A percentile compares a stretch with the other conserved stretches of the same genome.
Conservation (phyloP, 2,113 vertebrate genomes). For the Arenaria interpres region DNA sequence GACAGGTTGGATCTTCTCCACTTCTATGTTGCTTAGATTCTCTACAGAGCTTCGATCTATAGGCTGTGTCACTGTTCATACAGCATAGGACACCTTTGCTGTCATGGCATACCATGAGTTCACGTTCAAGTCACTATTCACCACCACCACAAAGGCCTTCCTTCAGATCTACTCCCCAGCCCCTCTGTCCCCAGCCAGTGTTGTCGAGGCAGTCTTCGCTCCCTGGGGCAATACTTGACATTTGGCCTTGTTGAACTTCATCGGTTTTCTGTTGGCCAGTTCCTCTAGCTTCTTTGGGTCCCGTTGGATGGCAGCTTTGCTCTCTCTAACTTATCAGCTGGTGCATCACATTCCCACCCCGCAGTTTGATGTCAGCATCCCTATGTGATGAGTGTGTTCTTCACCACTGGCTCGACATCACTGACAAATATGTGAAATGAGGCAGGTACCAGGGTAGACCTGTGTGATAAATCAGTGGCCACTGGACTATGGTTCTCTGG, state of each 20-base stretch:
- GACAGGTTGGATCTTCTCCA: not conserved
- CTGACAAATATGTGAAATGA: not conserved
- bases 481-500: not conserved
- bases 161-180: not conserved
- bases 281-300: not conserved
- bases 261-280: not conserved
- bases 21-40: not conserved
- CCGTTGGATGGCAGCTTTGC: not conserved
- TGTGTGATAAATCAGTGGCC: not conserved
- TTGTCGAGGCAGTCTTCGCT: not conserved
- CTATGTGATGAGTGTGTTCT: not conserved
- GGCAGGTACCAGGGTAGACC: not conserved
- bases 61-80: not conserved
- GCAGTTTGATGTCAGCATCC: not conserved
- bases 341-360: rapidly evolving
- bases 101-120: not conserved
- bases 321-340: not conserved
- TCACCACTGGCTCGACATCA: not conserved
- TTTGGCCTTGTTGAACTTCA: not conserved
- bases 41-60: not conserved
- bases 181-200: not conserved
- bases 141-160: not conserved
- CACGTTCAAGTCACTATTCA: not conserved
- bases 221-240: not conserved
- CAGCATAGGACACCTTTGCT: not conserved